Evolutionary conservation across 2,113 vertebrate genomes (phyloP).

Genomic region (Mus pahari): DNA sequence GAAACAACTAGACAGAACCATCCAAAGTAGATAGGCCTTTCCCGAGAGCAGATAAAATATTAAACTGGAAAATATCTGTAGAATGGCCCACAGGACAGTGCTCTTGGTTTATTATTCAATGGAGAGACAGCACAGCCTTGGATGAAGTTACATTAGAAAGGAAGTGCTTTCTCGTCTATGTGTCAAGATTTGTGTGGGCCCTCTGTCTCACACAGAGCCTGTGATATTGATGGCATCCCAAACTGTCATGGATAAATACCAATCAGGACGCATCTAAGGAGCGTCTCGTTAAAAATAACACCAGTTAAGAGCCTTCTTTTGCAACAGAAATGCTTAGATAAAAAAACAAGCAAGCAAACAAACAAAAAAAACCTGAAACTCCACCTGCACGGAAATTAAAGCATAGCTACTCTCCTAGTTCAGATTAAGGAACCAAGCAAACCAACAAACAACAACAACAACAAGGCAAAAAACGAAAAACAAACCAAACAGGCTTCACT

Average conservation of each 20-base stretch:
- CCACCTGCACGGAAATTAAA: conserved; percentile 65
- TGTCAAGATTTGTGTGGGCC: neutral
- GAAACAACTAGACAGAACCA: conserved; percentile 53
- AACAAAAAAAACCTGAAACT: conserved; percentile 30
- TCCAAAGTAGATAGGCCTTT: conserved; percentile 77
- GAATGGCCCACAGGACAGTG: neutral
- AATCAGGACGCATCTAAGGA: conserved; percentile 40
- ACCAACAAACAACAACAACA: no score
- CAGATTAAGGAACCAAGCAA: neutral
- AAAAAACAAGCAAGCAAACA: no score
- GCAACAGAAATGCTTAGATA: neutral
- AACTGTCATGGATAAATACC: conserved; percentile 60
- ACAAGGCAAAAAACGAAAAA: neutral
- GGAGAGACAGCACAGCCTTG: neutral
- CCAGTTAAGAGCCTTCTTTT: conserved; percentile 52
- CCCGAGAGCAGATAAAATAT: conserved; percentile 67
- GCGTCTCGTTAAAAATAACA: conserved; percentile 62
- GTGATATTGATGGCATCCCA: neutral
- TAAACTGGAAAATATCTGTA: conserved; percentile 58
- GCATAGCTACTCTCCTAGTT: neutral
- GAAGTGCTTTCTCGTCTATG: conserved; percentile 24
- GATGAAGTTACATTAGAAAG: conserved; percentile 37
- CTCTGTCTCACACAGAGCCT: neutral
- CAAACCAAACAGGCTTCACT: neutral
- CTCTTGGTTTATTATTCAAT: conserved; percentile 31